phyloP scores from a whole-genome alignment of 2,888 invertebrate species.

The Drosophila algonquin region DNA sequence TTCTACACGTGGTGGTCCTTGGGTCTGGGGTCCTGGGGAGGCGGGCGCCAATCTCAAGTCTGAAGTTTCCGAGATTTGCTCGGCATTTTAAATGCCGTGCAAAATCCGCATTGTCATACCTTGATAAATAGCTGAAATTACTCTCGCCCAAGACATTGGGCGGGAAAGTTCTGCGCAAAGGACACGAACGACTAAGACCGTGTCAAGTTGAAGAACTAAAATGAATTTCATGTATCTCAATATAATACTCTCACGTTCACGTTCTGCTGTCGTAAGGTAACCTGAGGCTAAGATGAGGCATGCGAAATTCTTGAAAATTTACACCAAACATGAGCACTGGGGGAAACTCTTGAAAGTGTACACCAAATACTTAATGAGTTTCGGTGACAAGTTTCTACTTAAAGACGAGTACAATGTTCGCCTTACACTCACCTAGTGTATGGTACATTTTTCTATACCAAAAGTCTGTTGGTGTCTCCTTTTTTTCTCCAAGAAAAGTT shows the following conservation, averaged over 20 bases:
- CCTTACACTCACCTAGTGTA: background rate
- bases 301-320: background rate
- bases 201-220: slow-evolving; percentile 36
- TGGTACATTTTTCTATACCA: slow-evolving; percentile 23
- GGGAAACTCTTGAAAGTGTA: background rate
- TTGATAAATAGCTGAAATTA: slow-evolving; percentile 76
- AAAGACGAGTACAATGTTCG: background rate
- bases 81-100: slow-evolving; percentile 55
- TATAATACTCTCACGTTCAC: slow-evolving; percentile 11
- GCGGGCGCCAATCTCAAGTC: slow-evolving; percentile 40
- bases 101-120: slow-evolving; percentile 73
- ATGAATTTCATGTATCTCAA: slow-evolving; percentile 30
- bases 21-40: slow-evolving; percentile 4
- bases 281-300: background rate
- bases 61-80: slow-evolving; percentile 59
- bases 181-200: slow-evolving; percentile 20
- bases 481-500: slow-evolving; percentile 35
- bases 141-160: slow-evolving; percentile 33
- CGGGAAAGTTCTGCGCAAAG: slow-evolving; percentile 20
- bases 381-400: background rate
- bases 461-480: no score
- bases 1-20: slow-evolving; percentile 29
- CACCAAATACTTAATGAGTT: background rate
- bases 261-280: background rate
- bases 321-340: background rate